Conservation (phyloP, 2,797 vertebrate genomes). For the Melanotaenia pygmaea region DNA sequence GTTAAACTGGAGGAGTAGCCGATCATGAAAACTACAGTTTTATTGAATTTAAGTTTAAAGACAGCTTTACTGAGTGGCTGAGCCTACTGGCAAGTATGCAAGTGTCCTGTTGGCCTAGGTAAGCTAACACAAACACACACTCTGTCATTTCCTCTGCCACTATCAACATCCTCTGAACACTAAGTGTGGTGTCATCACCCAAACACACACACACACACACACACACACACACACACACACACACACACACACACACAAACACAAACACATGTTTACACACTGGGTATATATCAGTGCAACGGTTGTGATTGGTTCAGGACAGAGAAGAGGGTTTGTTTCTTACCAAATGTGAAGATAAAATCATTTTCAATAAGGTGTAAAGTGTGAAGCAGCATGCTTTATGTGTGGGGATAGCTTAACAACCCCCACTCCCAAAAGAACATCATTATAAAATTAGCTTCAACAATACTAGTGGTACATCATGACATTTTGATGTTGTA, state of each 20-base stretch:
- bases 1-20: neutral
- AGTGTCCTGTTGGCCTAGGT: conserved; percentile 31
- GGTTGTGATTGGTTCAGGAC: conserved; percentile 2
- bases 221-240: too few species aligned
- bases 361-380: neutral
- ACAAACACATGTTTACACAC: neutral
- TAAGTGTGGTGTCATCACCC: conserved; percentile 57
- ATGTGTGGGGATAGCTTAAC: neutral
- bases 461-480: neutral
- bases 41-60: neutral
- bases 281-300: conserved; percentile 1
- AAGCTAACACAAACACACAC: conserved; percentile 47
- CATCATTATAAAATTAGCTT: neutral
- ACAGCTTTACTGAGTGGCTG: neutral
- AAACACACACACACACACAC: conserved; percentile 47
- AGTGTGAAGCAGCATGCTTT: conserved; percentile 3
- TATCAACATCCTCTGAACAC: conserved; percentile 57
- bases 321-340: conserved; percentile 12
- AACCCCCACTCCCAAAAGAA: neutral
- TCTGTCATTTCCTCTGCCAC: conserved; percentile 53
- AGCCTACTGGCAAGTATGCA: conserved; percentile 2
- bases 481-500: neutral
- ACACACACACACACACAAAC: too few species aligned
- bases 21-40: neutral
- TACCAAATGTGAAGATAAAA: conserved; percentile 14